Conservation (phyloP, 2,797 vertebrate species). For the Centropyge bicolor region DNA sequence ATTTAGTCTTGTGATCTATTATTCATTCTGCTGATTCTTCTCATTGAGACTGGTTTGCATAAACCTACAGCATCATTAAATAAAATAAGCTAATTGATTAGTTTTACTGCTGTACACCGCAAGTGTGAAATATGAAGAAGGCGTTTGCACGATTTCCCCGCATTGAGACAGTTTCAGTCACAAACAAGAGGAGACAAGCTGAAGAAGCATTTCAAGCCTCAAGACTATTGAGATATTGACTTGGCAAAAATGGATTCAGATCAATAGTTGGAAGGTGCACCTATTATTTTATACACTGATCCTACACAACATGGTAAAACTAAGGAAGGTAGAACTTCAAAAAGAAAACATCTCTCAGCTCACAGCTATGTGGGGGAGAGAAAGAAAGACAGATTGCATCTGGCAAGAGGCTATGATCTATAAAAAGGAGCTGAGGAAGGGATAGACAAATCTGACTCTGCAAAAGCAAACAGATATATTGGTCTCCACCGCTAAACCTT, state of each 20-base stretch:
- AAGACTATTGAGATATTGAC: constrained; percentile 58
- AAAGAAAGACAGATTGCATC: constrained; percentile 62
- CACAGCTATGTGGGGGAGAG: constrained; percentile 55
- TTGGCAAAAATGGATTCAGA: constrained; percentile 42
- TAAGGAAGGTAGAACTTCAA: constrained; percentile 48
- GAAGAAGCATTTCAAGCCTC: constrained; percentile 28
- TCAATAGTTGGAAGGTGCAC: constrained; percentile 59
- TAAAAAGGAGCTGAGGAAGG: constrained; percentile 67
- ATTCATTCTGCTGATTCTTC: constrained; percentile 81
- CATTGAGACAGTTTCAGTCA: constrained; percentile 27
- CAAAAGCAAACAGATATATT: constrained; percentile 74
- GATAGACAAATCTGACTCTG: constrained; percentile 66
- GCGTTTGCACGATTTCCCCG: constrained; percentile 23
- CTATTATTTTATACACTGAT: constrained; percentile 56
- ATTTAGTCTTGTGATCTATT: constrained; percentile 81
- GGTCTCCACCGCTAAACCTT: constrained; percentile 58
- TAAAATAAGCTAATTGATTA: constrained; percentile 72
- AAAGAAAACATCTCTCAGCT: constrained; percentile 54
- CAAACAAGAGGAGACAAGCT: constrained; percentile 2
- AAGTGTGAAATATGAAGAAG: constrained; percentile 28
- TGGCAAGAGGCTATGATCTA: constrained; percentile 67
- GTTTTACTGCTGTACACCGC: constrained; percentile 43
- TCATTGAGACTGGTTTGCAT: constrained; percentile 70
- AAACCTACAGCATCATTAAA: constrained; percentile 76
- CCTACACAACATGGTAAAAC: constrained; percentile 48